Evolutionary conservation across 2,113 vertebrate species (phyloP).

Genomic region (Tachuris rubrigastra): DNA sequence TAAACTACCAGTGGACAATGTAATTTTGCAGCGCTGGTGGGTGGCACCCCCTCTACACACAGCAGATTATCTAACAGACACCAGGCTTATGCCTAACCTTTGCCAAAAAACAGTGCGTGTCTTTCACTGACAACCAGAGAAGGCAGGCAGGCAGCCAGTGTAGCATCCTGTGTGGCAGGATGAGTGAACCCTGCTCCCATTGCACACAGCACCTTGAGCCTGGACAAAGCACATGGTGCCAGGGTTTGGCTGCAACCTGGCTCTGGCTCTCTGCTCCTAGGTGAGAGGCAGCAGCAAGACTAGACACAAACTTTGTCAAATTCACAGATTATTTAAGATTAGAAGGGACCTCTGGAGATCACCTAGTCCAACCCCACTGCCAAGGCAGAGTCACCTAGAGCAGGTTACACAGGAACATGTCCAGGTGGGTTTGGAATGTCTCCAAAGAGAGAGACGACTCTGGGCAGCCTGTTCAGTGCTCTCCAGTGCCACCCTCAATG

Average conservation of each 20-base stretch:
- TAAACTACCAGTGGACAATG: background rate
- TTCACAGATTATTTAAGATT: background rate
- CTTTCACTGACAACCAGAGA: background rate
- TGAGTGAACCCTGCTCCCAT: rapidly evolving
- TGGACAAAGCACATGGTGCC: background rate
- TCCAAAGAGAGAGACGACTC: background rate
- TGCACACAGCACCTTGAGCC: rapidly evolving
- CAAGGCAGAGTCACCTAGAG: background rate
- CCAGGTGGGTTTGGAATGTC: background rate
- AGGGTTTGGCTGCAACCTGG: background rate
- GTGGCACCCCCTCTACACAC: rapidly evolving
- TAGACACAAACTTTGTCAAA: rapidly evolving
- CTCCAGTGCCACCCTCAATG: background rate
- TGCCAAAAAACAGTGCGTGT: rapidly evolving
- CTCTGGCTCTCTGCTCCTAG: rapidly evolving
- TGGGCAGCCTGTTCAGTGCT: background rate
- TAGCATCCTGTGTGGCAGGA: rapidly evolving
- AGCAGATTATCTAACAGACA: rapidly evolving
- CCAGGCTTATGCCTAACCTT: background rate
- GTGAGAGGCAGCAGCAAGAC: background rate
- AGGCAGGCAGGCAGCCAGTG: background rate
- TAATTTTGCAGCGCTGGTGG: background rate
- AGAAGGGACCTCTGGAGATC: background rate
- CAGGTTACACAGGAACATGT: background rate
- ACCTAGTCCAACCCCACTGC: background rate